Evolutionary conservation across 2,113 vertebrate species (phyloP).

Genomic region (Hypocryptadius cinnamomeus): DNA sequence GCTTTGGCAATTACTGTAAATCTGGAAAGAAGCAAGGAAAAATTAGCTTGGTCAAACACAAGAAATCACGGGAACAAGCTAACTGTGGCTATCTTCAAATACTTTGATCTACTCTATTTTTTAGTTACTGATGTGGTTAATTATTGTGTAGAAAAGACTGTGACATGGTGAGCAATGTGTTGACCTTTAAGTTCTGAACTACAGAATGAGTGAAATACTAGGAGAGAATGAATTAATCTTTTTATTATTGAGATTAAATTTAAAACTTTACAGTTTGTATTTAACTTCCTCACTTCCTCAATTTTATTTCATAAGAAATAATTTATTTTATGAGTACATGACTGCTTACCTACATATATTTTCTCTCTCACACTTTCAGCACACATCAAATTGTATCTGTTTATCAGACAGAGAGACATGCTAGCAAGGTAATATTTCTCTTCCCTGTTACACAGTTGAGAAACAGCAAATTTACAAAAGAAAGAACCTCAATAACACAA

Average conservation of each 20-base stretch:
- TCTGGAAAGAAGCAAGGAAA: not conserved
- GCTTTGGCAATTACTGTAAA: not conserved
- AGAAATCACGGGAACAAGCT: not conserved
- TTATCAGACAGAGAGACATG: not conserved
- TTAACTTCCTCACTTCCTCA: not conserved
- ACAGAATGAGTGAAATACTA: not conserved
- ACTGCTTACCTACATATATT: not conserved
- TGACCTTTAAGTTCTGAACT: not conserved
- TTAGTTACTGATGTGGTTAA: not conserved
- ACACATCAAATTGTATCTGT: not conserved
- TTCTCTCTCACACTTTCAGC: not conserved
- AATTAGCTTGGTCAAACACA: not conserved
- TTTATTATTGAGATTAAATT: not conserved
- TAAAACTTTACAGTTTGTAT: not conserved
- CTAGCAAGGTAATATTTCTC: not conserved
- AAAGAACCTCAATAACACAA: not conserved
- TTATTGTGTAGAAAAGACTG: not conserved
- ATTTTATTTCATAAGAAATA: not conserved
- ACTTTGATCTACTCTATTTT: not conserved
- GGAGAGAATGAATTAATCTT: not conserved
- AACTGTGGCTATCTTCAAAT: not conserved
- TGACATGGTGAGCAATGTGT: not conserved
- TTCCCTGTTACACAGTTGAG: not conserved
- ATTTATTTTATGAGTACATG: not conserved
- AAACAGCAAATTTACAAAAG: not conserved